A percentile compares a stretch with the other conserved stretches of the same genome.
Evolutionary conservation across 2,888 invertebrate species (phyloP).

Genomic region (Euzetes globulus): DNA sequence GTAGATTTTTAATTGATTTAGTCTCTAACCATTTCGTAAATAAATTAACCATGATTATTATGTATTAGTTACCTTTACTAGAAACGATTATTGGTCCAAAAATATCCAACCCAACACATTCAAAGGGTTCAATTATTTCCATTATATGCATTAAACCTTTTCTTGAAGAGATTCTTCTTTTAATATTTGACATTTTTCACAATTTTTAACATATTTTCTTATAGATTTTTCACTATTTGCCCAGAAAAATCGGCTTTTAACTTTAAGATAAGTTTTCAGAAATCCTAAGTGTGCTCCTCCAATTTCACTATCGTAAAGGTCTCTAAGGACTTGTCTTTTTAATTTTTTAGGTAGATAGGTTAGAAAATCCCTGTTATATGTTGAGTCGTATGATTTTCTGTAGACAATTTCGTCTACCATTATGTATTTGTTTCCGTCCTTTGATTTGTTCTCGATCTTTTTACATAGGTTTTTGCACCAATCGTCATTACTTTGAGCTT

Average conservation of each 20-base stretch:
- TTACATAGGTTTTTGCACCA: no score
- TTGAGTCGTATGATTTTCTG: no score
- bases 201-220: background rate
- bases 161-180: slow-evolving; percentile 20
- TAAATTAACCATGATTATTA: background rate
- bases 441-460: no score
- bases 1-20: slow-evolving; percentile 37
- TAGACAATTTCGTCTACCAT: no score
- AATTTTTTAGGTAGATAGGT: background rate
- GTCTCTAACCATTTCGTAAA: background rate
- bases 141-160: background rate
- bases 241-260: background rate
- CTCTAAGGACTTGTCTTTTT: background rate
- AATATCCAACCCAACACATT: background rate
- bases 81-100: background rate
- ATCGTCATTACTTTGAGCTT: no score
- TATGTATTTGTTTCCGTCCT: no score
- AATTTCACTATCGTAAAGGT: slow-evolving; percentile 30
- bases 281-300: slow-evolving; percentile 35
- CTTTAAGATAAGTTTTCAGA: background rate
- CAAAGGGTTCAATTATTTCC: background rate
- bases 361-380: background rate
- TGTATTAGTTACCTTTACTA: background rate
- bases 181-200: background rate
- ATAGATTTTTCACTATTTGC: background rate